Base-by-base conservation (phyloP, 1,140 invertebrate genomes). In the Leptestheria dahalacensis region DNA sequence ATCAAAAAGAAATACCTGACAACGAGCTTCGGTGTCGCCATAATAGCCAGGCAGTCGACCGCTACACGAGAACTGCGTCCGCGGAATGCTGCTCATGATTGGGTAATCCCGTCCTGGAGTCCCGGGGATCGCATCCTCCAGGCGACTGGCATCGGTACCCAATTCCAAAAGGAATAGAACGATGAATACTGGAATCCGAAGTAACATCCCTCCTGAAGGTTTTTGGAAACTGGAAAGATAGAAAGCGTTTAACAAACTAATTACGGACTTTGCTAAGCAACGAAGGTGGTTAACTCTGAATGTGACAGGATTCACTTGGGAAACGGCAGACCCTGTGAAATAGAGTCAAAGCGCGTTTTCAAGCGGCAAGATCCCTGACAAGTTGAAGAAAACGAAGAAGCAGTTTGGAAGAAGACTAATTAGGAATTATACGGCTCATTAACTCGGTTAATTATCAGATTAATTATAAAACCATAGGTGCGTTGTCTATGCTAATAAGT, bases 31-130 rank as follows among this genome's bases (percentile, higher is more conserved):
- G 21, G 47, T 21, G 29, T 62, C 61, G n/a, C 54, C 61, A 49
- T 60, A 62, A 33, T 60, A 62, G 26, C 61, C 61, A 10, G 53
- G 54, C 18, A 60, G 23, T 62, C 51, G 53, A 18, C 47, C 47
- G 28, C 51, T 29, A 33, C 61, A 62, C 12, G 23, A 25, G 49
- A 62, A 57, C 41, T 50, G 54, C 21, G 61, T 59, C 25, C 26
- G 18, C 21, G 61, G 61, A 26, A 62, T 50, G 24, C 47, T 25
- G 15, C 24, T 29, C n/a, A 57, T 28, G 28, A 57, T 49, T 25
- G 54, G 61, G 41, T 62, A 62, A 49, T 62, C 61, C 20, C 33
- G 33, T 48, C 53, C 54, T 11, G 61, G 55, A 25, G 33, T 25
- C n/a, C 54, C 55, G 23, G 55, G 61, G 41, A 59, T 47, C 28